These are phyloP conservation scores for Hypomesus transpacificus DNA, from an alignment of 2,113 vertebrate genomes.

Conservation along the genomic window DNA sequence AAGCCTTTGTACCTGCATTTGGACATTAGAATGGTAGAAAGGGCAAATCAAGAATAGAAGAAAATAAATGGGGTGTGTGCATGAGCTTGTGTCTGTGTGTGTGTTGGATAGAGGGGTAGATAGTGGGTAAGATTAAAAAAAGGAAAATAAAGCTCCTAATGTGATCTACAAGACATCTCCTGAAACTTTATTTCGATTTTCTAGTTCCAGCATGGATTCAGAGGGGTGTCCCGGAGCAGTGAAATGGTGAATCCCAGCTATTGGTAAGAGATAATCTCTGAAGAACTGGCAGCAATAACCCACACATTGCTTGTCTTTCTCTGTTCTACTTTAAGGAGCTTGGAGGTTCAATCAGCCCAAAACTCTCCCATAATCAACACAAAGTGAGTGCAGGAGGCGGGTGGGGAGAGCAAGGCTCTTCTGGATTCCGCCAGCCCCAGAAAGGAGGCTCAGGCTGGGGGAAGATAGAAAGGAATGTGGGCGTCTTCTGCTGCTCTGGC, in stretches of 20 bases:
- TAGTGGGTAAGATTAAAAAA: too few relatives aligned
- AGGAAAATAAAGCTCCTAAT: too few relatives aligned
- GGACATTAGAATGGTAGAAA: too few relatives aligned
- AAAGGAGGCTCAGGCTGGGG: background rate
- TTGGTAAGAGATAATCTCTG: conserved; percentile 9
- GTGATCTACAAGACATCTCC: too few relatives aligned
- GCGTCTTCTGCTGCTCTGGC: conserved; percentile 49
- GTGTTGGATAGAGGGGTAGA: too few relatives aligned
- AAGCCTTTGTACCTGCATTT: too few relatives aligned
- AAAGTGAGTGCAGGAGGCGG: conserved; percentile 42
- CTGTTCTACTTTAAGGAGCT: conserved; percentile 30
- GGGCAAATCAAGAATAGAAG: too few relatives aligned
- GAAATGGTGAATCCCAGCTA: background rate
- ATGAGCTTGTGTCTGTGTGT: too few relatives aligned
- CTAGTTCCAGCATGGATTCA: too few relatives aligned
- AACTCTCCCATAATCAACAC: conserved; percentile 51
- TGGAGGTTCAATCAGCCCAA: conserved; percentile 44
- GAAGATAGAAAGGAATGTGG: conserved; percentile 35
- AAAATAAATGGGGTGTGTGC: too few relatives aligned
- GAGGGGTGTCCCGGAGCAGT: background rate
- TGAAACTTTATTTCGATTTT: too few relatives aligned
- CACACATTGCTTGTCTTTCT: conserved; percentile 21
- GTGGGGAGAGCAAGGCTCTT: background rate
- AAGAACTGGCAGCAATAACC: conserved; percentile 18
- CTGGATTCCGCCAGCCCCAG: conserved; percentile 17